Base-by-base conservation (phyloP, 2,797 vertebrate genomes). In the Urocyon cinereoargenteus region DNA sequence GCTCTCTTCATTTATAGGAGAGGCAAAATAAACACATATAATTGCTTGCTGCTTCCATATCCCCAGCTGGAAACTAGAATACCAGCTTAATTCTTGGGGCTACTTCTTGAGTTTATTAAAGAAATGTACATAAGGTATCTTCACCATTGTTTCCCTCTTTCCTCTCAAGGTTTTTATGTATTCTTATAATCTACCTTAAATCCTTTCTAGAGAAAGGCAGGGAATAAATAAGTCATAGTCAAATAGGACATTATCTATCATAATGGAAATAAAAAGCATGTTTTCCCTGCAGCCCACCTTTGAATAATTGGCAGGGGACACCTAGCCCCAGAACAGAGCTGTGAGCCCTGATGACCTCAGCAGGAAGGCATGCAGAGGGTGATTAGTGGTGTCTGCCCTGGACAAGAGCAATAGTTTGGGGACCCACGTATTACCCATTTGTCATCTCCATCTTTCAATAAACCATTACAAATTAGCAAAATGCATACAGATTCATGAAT, bases 1-100 rank as follows among this genome's bases (percentile, higher is more conserved):
- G 40, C 87, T 91, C 97, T 96, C 94, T 90, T 90, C 90, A 72
- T 72, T 87, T 93, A 90, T 36, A 70, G 24, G 49, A 59, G 59
- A 85, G 64, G 66, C 34, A 55, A 97, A 40, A 81, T 45, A 72
- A 91, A 93, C 68, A 79, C 49, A 91, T 15, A 14, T 26, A 84
- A 96, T n/a, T 93, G 57, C 62, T 95, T 96, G 59, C 86, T 64
- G 88, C 88, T 34, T 95, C 86, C 64, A 72, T 24, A 21, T 70
- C 19, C 31, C 75, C 88, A 49, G 86, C 78, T 96, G 72, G 93
- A 96, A 88, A 91, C 62, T 6, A 90, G 70, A 94, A 93, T 13
- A 45, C 73, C 70, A 64, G 82, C 73, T 95, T 91, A 55, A 95
- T 66, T 90, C 96, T 89, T 28, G 21, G 83, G 79, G 88, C 72